These are phyloP conservation scores for Odontesthes bonariensis DNA, from an alignment of 2,113 vertebrate genomes.

Conservation along the genomic window DNA sequence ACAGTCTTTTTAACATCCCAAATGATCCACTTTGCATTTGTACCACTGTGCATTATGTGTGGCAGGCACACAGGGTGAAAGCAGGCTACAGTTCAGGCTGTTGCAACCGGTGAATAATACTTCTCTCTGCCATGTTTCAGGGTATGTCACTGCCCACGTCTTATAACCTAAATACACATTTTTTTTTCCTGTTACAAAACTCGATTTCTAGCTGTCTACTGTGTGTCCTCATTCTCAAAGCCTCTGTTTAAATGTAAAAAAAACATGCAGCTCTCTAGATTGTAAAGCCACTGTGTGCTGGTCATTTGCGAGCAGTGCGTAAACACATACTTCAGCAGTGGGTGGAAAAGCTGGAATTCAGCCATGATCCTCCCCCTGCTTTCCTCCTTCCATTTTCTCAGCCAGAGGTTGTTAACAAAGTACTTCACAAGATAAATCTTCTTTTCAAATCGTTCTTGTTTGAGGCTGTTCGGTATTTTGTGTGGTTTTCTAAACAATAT, in stretches of 20 bases:
- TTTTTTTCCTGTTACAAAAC: neutral
- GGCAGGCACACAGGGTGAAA: conserved; percentile 53
- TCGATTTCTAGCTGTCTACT: conserved; percentile 37
- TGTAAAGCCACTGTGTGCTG: conserved; percentile 12
- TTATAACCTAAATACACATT: conserved; percentile 13
- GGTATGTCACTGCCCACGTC: conserved; percentile 44
- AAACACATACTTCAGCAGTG: conserved; percentile 10
- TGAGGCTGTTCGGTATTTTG: neutral
- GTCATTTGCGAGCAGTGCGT: neutral
- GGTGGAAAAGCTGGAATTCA: conserved; percentile 22
- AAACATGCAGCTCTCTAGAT: conserved; percentile 8
- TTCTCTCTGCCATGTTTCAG: conserved; percentile 41
- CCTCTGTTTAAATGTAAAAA: conserved; percentile 31
- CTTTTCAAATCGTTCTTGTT: conserved; percentile 6
- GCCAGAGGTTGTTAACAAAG: conserved; percentile 34
- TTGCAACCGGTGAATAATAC: conserved; percentile 34
- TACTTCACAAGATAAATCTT: conserved; percentile 33
- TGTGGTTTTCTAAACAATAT: conserved; percentile 23
- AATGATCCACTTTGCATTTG: neutral
- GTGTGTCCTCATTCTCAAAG: conserved; percentile 27
- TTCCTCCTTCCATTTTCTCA: neutral
- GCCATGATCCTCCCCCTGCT: conserved; percentile 6
- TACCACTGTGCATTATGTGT: conserved; percentile 7
- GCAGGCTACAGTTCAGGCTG: conserved; percentile 25
- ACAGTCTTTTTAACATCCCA: neutral